Conservation (phyloP, 2,113 vertebrate genomes). For the Pyxicephalus adspersus region DNA sequence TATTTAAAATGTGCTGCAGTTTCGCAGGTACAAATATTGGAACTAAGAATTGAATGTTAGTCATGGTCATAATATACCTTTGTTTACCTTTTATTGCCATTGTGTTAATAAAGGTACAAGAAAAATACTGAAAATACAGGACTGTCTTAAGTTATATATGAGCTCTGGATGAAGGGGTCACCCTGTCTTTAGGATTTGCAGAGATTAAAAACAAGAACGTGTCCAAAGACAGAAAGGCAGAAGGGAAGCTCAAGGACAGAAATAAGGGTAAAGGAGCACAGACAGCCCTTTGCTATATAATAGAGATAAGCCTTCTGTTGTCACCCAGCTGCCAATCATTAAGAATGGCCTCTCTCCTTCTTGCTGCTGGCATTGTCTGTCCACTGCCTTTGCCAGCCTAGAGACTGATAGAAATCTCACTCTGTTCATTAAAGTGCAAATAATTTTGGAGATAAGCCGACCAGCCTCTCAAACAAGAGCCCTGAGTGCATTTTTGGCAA, state of each 20-base stretch:
- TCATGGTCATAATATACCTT: background rate
- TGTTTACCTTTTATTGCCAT: too few species aligned
- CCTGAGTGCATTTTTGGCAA: conserved; percentile 44
- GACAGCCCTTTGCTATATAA: background rate
- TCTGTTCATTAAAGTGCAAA: conserved; percentile 65
- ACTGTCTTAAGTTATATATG: too few species aligned
- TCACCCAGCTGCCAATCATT: conserved; percentile 34
- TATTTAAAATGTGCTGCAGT: too few species aligned
- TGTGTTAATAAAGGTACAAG: too few species aligned
- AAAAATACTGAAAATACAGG: too few species aligned
- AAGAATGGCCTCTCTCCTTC: conserved; percentile 30
- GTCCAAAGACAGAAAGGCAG: background rate
- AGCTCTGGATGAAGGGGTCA: background rate
- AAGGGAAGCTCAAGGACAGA: background rate
- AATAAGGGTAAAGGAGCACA: background rate
- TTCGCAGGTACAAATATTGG: too few species aligned
- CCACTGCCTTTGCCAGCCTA: conserved; percentile 17
- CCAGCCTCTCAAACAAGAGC: conserved; percentile 52
- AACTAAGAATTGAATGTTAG: too few species aligned
- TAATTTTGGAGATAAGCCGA: conserved; percentile 54
- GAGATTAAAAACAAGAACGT: background rate
- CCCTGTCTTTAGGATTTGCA: background rate
- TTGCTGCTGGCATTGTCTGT: conserved; percentile 48
- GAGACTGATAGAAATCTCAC: conserved; percentile 38
- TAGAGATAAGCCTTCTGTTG: conserved; percentile 36